Evolutionary conservation across 2,113 vertebrate species (phyloP).

Genomic region (Anolis carolinensis): DNA sequence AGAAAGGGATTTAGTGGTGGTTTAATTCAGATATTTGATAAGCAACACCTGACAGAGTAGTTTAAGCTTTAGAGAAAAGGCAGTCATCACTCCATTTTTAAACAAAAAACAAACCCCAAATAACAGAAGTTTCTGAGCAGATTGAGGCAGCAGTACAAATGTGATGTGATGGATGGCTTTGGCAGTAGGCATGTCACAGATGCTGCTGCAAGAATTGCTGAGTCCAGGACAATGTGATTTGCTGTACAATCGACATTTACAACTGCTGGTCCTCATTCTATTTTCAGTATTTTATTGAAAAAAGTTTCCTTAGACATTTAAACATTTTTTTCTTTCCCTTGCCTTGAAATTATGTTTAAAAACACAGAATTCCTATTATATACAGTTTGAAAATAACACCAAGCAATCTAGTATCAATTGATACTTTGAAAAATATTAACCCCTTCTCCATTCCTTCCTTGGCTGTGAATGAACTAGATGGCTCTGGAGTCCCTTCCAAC

Average conservation of each 20-base stretch:
- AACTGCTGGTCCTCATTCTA: neutral
- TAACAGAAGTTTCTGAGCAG: slow-evolving; percentile 20
- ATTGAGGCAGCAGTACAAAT: slow-evolving; percentile 14
- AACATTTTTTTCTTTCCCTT: neutral
- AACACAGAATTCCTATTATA: neutral
- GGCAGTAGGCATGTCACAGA: neutral
- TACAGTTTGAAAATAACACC: neutral
- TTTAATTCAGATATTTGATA: neutral
- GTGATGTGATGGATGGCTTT: slow-evolving; percentile 28
- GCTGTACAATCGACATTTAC: neutral
- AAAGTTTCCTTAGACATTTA: neutral
- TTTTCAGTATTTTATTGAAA: neutral
- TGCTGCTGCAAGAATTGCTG: slow-evolving; percentile 25
- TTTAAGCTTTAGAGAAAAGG: slow-evolving; percentile 3
- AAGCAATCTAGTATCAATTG: neutral
- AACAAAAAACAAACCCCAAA: neutral
- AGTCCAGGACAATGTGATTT: slow-evolving; percentile 20
- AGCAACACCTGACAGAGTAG: neutral
- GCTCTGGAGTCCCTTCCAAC: too few relatives aligned
- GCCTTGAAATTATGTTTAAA: neutral
- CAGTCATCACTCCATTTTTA: neutral
- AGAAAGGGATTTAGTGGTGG: neutral
- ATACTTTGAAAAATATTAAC: neutral
- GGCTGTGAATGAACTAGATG: too few relatives aligned
- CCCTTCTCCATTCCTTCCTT: neutral